phyloP scores from a whole-genome alignment of 2,888 invertebrate genomes.

The Pyrocoelia pectoralis region DNA sequence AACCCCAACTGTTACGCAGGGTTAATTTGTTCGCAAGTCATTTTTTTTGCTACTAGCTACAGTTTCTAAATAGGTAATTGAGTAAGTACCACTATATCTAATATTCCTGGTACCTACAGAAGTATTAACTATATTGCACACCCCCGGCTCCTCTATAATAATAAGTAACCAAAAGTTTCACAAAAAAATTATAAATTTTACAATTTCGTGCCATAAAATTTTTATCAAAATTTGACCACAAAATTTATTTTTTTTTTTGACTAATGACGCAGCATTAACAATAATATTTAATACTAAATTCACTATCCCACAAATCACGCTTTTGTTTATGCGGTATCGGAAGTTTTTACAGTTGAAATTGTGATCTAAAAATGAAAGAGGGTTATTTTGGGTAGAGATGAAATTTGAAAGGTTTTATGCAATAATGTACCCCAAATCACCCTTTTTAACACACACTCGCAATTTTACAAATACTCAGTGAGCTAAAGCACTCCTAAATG shows the following conservation, averaged over 20 bases:
- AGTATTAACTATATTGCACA: conserved; percentile 30
- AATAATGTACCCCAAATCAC: neutral
- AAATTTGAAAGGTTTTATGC: no score
- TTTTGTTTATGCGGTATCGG: neutral
- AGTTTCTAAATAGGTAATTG: conserved; percentile 23
- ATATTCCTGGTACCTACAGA: conserved; percentile 24
- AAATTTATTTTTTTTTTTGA: conserved; percentile 13
- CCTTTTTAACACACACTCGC: conserved; percentile 10
- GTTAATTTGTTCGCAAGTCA: neutral
- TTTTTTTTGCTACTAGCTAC: conserved; percentile 22
- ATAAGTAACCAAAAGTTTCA: neutral
- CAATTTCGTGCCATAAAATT: conserved; percentile 28
- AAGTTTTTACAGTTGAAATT: conserved; percentile 3
- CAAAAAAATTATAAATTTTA: conserved; percentile 16
- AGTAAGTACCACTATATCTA: conserved; percentile 29
- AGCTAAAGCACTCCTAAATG: conserved; percentile 27
- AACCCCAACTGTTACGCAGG: neutral
- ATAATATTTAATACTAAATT: conserved; percentile 26
- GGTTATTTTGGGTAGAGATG: no score
- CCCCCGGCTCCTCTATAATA: conserved; percentile 24
- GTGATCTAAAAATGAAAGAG: neutral
- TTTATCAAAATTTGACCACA: conserved; percentile 28
- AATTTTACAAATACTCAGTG: conserved; percentile 13
- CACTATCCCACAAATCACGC: conserved; percentile 11
- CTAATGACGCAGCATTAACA: conserved; percentile 14